Conservation (phyloP, 2,888 invertebrate species). For the Amaurobius ferox region DNA sequence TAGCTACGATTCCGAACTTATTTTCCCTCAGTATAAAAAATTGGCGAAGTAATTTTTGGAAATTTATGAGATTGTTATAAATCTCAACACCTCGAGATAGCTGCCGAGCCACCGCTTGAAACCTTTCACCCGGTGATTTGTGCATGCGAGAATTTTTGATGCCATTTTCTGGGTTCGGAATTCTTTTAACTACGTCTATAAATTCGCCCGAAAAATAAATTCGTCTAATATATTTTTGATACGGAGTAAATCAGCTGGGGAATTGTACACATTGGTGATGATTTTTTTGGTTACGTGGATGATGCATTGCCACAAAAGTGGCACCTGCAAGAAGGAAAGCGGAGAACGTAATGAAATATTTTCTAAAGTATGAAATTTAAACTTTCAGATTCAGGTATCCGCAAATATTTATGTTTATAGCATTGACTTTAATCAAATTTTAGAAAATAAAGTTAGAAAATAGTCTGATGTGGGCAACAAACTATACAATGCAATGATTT, state of each 20-base stretch:
- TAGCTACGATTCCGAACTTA: not conserved
- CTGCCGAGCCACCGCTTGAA: not conserved
- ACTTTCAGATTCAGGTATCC: too few relatives aligned
- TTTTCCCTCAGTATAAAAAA: not conserved
- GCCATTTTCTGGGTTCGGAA: not conserved
- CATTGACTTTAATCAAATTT: too few relatives aligned
- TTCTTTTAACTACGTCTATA: not conserved
- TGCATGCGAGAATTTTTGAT: not conserved
- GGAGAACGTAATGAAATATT: too few relatives aligned
- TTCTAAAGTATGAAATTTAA: too few relatives aligned
- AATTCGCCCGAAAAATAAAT: not conserved
- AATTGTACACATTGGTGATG: not conserved
- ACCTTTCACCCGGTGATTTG: not conserved
- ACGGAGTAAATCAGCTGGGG: not conserved
- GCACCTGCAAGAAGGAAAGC: too few relatives aligned
- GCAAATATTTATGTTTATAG: too few relatives aligned
- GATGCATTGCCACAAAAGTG: too few relatives aligned
- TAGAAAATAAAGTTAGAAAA: too few relatives aligned
- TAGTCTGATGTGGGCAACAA: too few relatives aligned
- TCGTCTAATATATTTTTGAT: not conserved
- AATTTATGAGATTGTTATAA: constrained; percentile 4
- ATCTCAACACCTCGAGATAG: not conserved
- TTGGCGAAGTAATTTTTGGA: not conserved
- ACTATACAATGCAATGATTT: too few relatives aligned
- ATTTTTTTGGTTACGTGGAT: too few relatives aligned